These are phyloP conservation scores for Trichogramma dendrolimi DNA, from an alignment of 2,888 invertebrate species.

Conservation along the genomic window DNA sequence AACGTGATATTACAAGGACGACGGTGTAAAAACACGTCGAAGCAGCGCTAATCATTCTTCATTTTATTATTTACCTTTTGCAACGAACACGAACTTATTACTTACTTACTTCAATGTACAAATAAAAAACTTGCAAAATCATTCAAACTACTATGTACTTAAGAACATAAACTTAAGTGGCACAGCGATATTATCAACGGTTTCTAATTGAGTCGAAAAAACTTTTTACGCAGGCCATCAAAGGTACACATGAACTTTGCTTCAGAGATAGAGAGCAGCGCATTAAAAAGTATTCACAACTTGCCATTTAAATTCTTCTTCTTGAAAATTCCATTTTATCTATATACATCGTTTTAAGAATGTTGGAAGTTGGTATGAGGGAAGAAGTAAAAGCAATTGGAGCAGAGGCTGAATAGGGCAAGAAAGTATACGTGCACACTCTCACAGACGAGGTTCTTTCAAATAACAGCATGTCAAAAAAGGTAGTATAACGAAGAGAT, in stretches of 20 bases:
- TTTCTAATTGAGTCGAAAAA: slow-evolving; percentile 19
- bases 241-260: slow-evolving; percentile 9
- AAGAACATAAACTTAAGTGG: too few species aligned
- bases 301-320: slow-evolving; percentile 18
- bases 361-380: neutral
- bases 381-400: slow-evolving; percentile 5
- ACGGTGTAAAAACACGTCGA: neutral
- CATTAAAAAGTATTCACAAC: slow-evolving; percentile 12
- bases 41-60: neutral
- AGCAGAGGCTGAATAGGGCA: neutral
- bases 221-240: slow-evolving; percentile 12
- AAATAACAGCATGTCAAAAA: slow-evolving; percentile 37
- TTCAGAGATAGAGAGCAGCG: neutral
- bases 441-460: slow-evolving; percentile 31
- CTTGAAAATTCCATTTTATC: neutral
- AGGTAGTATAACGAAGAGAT: slow-evolving; percentile 5
- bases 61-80: neutral
- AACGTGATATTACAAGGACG: neutral
- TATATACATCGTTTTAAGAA: slow-evolving; percentile 7
- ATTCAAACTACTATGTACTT: too few species aligned
- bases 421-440: slow-evolving; percentile 15
- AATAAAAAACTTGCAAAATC: too few species aligned
- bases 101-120: too few species aligned
- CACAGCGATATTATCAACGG: neutral
- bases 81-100: too few species aligned